Base-by-base conservation (phyloP, 1,140 invertebrate species). In the Coptotermes formosanus region DNA sequence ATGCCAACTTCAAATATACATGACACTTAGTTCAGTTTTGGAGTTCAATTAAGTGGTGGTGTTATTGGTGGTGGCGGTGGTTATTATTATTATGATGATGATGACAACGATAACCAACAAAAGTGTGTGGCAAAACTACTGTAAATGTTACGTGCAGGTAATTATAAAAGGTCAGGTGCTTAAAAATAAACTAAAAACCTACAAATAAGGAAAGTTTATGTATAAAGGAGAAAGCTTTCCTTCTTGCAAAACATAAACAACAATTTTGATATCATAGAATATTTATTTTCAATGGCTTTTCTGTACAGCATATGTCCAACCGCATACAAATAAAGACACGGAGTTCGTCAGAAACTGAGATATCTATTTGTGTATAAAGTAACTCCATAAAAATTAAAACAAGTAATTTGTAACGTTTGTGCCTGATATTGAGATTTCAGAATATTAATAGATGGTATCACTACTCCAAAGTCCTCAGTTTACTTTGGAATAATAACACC, bases 281-380 rank as follows among this genome's bases (percentile, higher is more conserved):
- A 75, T 75, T 75, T 75, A 75, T 75, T 75, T 75, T 75, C 14
- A 75, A 75, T 75, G 64, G n/a, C 64, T n/a, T 75, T 75, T n/a
- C 19, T 75, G n/a, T 75, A 75, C 64, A 75, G 64, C n/a, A 75
- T n/a, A 75, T 75, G 64, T 75, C 25, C 64, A 75, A 75, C 64
- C n/a, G n/a, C 14, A 30, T 75, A 75, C 64, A 75, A 75, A n/a
- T 64, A 8, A 64, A 16, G 59, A 75, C 14, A 75, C 1, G 64
- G 64, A 75, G n/a, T 75, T 75, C 25, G 30, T 30, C 64, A 75
- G 8, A n/a, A 25, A 75, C 19, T 16, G 16, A 48, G 48, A 48
- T 3, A 12, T 64, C 25, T n/a, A 64, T 64, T 64, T n/a, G 25
- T 75, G 25, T 55, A 12, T 55, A 55, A 55, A 21, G 3, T 4